These are phyloP conservation scores for Philhelius pedissequus DNA, from an alignment of 2,888 invertebrate species.

Conservation along the genomic window DNA sequence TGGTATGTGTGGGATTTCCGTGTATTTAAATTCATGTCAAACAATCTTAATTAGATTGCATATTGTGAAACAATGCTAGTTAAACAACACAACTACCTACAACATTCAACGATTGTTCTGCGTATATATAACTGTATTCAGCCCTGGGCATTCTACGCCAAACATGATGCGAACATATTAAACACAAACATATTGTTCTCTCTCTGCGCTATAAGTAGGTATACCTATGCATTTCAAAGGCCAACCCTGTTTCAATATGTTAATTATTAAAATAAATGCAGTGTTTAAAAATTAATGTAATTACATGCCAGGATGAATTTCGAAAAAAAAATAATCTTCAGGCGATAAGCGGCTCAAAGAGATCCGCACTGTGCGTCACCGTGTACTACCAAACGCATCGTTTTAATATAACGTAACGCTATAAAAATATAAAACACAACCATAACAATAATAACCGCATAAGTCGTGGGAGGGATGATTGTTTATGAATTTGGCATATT, in stretches of 20 bases:
- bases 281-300: constrained; percentile 70
- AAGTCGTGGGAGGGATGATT: background rate
- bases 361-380: background rate
- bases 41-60: constrained; percentile 50
- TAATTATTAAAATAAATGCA: constrained; percentile 70
- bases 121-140: constrained; percentile 19
- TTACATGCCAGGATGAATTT: constrained; percentile 68
- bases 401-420: too few relatives aligned
- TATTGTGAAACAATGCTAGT: constrained; percentile 40
- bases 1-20: background rate
- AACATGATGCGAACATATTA: constrained; percentile 12
- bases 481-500: constrained; percentile 35
- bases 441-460: constrained; percentile 45
- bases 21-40: constrained; percentile 15
- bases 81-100: constrained; percentile 29
- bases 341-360: constrained; percentile 51
- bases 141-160: constrained; percentile 38
- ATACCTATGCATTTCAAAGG: constrained; percentile 38
- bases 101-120: constrained; percentile 34
- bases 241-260: constrained; percentile 35
- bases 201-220: background rate
- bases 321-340: constrained; percentile 57
- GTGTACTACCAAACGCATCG: background rate
- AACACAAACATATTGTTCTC: constrained; percentile 27
- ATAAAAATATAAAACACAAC: constrained; percentile 44